Percentiles rank a stretch among this genome's conserved stretches.
phyloP scores from a whole-genome alignment of 2,113 vertebrate genomes.

The Colius striatus region DNA sequence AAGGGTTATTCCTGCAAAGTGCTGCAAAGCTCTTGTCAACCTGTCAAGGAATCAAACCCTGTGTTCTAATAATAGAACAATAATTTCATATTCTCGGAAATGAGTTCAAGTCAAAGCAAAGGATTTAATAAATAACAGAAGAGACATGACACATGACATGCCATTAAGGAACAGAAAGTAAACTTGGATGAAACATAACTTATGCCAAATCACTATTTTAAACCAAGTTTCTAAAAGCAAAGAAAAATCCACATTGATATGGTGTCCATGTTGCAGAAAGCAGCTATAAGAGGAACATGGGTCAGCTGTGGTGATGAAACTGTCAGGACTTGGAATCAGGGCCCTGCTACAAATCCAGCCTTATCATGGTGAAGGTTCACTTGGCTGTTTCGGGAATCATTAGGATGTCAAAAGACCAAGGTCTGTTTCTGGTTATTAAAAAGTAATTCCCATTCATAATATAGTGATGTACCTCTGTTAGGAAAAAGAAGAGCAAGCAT shows the following conservation, averaged over 20 bases:
- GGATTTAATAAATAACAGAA: not conserved
- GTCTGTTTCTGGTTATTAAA: not conserved
- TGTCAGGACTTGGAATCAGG: not conserved
- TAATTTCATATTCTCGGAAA: constrained; percentile 9
- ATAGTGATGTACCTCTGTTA: not conserved
- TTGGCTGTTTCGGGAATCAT: constrained; percentile 10
- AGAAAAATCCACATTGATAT: not conserved
- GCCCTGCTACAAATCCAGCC: not conserved
- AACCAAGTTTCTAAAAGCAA: constrained; percentile 14
- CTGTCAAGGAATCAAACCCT: constrained; percentile 26
- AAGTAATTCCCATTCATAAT: not conserved
- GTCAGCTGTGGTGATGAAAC: constrained; percentile 40
- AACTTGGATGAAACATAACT: not conserved
- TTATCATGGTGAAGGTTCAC: constrained; percentile 16
- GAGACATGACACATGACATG: not conserved
- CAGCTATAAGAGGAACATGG: not conserved
- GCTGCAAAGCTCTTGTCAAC: constrained; percentile 19
- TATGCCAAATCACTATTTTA: not conserved
- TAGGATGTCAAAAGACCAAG: constrained; percentile 1
- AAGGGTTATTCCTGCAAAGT: not conserved
- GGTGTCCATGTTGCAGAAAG: constrained; percentile 17
- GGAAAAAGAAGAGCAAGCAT: not conserved
- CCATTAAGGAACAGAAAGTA: not conserved
- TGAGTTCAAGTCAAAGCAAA: not conserved
- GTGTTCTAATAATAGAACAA: constrained; percentile 34